A percentile compares a stretch with the other conserved stretches of the same genome.
Conservation (phyloP, 2,888 invertebrate species). For the Prosopocoilus inquinatus region DNA sequence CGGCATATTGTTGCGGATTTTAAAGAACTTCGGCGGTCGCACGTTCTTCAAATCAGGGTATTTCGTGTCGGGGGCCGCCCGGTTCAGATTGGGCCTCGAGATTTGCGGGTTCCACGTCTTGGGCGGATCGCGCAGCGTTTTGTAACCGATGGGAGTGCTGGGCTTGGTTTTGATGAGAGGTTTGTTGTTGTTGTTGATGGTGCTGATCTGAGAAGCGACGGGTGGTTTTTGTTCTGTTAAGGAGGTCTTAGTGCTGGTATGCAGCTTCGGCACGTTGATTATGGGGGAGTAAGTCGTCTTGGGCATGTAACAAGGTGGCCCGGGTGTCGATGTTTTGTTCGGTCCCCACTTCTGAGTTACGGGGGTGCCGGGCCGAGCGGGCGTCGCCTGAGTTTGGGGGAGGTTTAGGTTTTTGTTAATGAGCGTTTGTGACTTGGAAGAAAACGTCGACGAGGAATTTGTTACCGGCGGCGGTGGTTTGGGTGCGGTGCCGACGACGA, state of each 20-base stretch:
- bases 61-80: conserved; percentile 21
- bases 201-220: conserved; percentile 28
- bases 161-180: conserved; percentile 38
- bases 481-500: neutral
- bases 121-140: conserved; percentile 59
- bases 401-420: conserved; percentile 15
- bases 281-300: conserved; percentile 38
- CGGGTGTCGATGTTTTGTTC: conserved; percentile 20
- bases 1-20: conserved; percentile 57
- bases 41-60: conserved; percentile 41
- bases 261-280: conserved; percentile 41
- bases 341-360: conserved; percentile 20
- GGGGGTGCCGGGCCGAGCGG: conserved; percentile 8
- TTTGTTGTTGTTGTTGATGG: conserved; percentile 26
- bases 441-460: neutral
- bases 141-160: conserved; percentile 53
- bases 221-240: conserved; percentile 38
- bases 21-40: conserved; percentile 58
- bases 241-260: conserved; percentile 25
- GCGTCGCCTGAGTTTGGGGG: neutral
- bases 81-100: conserved; percentile 50
- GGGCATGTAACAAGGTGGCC: conserved; percentile 42
- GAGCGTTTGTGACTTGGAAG: conserved; percentile 11
- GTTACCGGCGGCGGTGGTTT: neutral
- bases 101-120: conserved; percentile 63